Evolutionary conservation across 2,888 invertebrate genomes (phyloP).

Genomic region (Junonia oenone): DNA sequence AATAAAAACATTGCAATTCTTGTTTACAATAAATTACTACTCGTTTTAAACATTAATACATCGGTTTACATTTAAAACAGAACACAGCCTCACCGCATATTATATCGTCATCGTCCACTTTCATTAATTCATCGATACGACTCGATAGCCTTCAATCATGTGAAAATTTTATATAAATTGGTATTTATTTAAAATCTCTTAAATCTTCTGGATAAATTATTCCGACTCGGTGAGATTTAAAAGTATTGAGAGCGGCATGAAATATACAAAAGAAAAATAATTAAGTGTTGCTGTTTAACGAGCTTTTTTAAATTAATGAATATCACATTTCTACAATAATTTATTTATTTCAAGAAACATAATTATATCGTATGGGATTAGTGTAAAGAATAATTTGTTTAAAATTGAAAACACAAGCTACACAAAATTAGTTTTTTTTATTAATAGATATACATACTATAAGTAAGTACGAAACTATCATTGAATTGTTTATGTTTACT

Average conservation of each 20-base stretch:
- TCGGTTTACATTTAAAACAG: neutral
- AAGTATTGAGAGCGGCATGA: neutral
- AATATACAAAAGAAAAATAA: neutral
- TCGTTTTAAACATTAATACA: neutral
- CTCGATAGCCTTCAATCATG: constrained; percentile 26
- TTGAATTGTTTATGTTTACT: no score
- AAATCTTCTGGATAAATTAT: constrained; percentile 26
- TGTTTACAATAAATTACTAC: neutral
- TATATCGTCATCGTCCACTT: constrained; percentile 7
- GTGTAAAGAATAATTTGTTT: no score
- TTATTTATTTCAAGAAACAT: no score
- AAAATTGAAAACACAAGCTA: no score
- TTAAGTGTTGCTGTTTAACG: neutral
- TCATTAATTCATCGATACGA: constrained; percentile 15
- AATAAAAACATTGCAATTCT: neutral
- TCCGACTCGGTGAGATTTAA: constrained; percentile 14
- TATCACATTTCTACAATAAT: neutral
- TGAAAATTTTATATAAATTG: constrained; percentile 29
- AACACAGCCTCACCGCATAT: neutral
- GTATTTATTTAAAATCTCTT: constrained; percentile 26
- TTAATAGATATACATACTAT: no score
- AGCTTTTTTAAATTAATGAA: neutral
- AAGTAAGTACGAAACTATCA: no score
- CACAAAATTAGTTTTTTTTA: no score
- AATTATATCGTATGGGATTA: no score